These are phyloP conservation scores for Meriones unguiculatus DNA, from an alignment of 2,113 vertebrate species.

Conservation along the genomic window DNA sequence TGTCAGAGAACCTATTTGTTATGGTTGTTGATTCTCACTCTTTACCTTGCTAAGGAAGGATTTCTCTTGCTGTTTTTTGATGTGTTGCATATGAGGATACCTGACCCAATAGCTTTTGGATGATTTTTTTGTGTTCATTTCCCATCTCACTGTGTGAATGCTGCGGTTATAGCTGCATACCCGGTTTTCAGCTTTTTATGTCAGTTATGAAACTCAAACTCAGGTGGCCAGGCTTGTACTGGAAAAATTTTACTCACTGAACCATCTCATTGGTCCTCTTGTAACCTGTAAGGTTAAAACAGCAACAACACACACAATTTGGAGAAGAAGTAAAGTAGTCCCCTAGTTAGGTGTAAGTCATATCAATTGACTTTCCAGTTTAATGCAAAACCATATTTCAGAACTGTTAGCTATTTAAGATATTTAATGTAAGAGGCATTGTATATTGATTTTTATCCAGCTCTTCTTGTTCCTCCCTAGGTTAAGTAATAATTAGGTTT, in stretches of 20 bases:
- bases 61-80: neutral
- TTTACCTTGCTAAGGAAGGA: neutral
- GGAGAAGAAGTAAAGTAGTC: neutral
- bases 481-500: neutral
- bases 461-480: neutral
- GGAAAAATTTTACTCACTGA: neutral
- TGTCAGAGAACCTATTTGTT: neutral
- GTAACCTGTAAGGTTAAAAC: neutral
- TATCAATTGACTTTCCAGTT: neutral
- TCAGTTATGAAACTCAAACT: neutral
- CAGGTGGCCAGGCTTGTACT: too few species aligned
- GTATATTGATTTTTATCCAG: neutral
- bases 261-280: neutral
- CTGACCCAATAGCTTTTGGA: neutral
- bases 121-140: neutral
- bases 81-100: neutral
- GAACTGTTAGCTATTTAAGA: slow-evolving; percentile 1
- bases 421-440: neutral
- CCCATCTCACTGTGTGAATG: neutral
- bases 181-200: neutral
- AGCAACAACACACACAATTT: neutral
- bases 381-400: neutral
- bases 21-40: neutral
- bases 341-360: neutral
- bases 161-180: neutral